Evolutionary conservation across 1,140 invertebrate species (phyloP), one percentile per base, ranked within the genome.

Genomic region (Drosophila ananassae): DNA sequence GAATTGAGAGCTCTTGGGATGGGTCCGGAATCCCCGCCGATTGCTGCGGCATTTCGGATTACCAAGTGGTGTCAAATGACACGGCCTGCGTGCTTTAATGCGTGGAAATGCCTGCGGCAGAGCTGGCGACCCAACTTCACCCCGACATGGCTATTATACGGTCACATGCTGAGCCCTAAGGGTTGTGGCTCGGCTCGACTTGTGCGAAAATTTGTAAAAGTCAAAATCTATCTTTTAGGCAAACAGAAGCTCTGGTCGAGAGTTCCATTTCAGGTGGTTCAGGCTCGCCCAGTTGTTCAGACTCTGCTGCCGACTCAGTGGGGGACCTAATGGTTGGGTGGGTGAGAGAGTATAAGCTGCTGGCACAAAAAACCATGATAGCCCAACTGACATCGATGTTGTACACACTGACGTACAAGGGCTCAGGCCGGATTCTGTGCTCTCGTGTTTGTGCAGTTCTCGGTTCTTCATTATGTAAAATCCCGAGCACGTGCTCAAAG

Each of bases 171-270:
- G 83, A 6, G 71, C 47, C 41, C 46, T 56, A 34, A 28, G 76
- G 51, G 68, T 69, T 62, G 25, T 17, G 47, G 22, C 37, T 37
- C 32, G 22, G 73, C 56, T 69, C 41, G 69, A 63, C 60, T 79
- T 87, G 83, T 89, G 83, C 83, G 84, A 89, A 89, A 89, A 89
- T 89, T 89, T 89, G 83, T 89, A 79, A 89, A 89, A 89, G 83
- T 89, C 83, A 89, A 89, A 89, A 83, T 89, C 84, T 83, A 89
- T 89, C 83, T 89, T 79, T 89, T 83, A 59, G 79, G 61, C 55
- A 89, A 83, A 79, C 72, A 83, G 63, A 87, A 81, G 77, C 83
- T 54, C 67, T 58, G 71, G 47, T 60, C 56, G 58, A 75, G 61
- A 55, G 59, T 48, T 73, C 51, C 56, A 52, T 32, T 58, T 52